Evolutionary conservation across 2,797 vertebrate species (phyloP).

Genomic region (Heterohyrax brucei): DNA sequence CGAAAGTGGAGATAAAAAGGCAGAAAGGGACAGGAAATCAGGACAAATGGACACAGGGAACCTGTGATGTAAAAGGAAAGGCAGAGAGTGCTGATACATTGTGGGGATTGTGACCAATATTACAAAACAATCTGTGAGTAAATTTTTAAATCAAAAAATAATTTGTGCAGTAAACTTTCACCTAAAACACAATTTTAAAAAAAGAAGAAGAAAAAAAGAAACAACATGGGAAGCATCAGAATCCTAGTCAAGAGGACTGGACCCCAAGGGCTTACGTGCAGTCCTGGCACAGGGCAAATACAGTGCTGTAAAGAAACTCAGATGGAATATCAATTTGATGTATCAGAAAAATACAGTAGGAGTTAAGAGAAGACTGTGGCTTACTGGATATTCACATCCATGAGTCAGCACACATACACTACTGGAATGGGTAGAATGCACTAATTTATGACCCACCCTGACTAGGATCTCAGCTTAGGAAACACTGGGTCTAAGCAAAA

Average conservation of each 20-base stretch:
- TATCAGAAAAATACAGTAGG: background rate
- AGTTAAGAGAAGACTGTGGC: background rate
- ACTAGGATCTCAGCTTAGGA: conserved; percentile 25
- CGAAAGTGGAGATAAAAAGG: too few species aligned
- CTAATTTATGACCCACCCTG: background rate
- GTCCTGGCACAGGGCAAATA: background rate
- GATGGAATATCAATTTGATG: background rate
- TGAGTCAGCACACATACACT: background rate
- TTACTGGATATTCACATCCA: background rate
- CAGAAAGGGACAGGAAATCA: too few species aligned
- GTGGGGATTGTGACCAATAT: too few species aligned
- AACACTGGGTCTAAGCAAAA: background rate
- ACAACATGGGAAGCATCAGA: background rate
- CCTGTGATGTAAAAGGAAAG: too few species aligned
- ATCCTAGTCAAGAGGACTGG: background rate
- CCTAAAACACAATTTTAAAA: too few species aligned
- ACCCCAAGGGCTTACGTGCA: background rate
- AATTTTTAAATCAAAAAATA: too few species aligned
- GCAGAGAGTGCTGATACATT: too few species aligned
- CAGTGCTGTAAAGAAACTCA: background rate
- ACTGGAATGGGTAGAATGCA: background rate
- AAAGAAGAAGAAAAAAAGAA: too few species aligned
- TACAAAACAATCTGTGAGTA: too few species aligned
- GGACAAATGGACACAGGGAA: too few species aligned
- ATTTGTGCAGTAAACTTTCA: too few species aligned